Evolutionary conservation across 2,113 vertebrate species (phyloP).

Genomic region (Paramormyrops kingsleyae): DNA sequence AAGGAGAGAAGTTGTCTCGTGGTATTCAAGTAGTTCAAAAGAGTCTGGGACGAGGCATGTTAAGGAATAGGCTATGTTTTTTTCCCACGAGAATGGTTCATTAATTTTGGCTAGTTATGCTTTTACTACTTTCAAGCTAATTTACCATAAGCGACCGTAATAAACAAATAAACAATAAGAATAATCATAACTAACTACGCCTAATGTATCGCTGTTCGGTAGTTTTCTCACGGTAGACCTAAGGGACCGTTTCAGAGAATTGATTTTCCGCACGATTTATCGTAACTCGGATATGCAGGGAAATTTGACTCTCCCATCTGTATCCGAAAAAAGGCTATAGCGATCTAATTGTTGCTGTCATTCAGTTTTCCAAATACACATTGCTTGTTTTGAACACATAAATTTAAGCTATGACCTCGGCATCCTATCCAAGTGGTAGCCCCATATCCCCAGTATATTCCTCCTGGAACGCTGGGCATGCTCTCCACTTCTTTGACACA

Average conservation of each 20-base stretch:
- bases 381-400: neutral
- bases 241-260: neutral
- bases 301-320: neutral
- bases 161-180: neutral
- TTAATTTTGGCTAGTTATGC: neutral
- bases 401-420: neutral
- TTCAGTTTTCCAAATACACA: neutral
- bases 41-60: neutral
- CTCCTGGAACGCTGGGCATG: neutral
- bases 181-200: neutral
- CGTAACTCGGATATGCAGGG: neutral
- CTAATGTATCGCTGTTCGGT: neutral
- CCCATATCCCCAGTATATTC: neutral
- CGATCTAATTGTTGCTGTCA: neutral
- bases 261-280: neutral
- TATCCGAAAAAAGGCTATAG: neutral
- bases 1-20: neutral
- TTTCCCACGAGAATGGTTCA: neutral
- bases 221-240: neutral
- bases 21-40: neutral
- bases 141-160: neutral
- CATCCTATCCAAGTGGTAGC: neutral
- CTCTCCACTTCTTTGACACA: conserved; percentile 17
- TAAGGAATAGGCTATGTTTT: neutral
- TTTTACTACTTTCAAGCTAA: neutral